phyloP scores from a whole-genome alignment of 2,113 vertebrate species.

The Lycocorax pyrrhopterus region DNA sequence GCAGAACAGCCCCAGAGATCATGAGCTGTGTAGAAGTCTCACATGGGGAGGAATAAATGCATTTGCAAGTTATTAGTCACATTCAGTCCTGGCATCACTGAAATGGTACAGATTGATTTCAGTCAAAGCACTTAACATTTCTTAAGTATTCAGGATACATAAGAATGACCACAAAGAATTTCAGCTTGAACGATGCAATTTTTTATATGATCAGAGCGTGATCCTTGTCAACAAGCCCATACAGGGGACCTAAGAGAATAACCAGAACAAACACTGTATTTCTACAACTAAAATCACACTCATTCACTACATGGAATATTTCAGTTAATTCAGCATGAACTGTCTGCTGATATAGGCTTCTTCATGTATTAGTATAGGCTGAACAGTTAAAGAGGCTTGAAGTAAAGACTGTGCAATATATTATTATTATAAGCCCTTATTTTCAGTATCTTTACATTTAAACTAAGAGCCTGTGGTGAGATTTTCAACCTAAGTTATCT shows the following conservation, averaged over 20 bases:
- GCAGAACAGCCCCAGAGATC: not conserved
- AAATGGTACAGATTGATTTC: not conserved
- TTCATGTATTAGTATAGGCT: not conserved
- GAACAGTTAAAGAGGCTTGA: not conserved
- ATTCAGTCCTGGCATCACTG: not conserved
- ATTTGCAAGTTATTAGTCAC: not conserved
- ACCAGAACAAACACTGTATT: not conserved
- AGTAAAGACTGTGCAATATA: not conserved
- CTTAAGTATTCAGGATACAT: not conserved
- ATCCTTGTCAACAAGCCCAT: not conserved
- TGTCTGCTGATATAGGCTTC: not conserved
- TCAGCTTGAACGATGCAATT: not conserved
- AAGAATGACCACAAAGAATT: not conserved
- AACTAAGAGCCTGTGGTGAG: not conserved
- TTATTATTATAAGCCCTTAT: not conserved
- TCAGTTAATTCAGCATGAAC: not conserved
- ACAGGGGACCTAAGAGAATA: not conserved
- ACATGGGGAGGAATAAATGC: not conserved
- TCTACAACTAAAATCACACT: not conserved
- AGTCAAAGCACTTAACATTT: not conserved
- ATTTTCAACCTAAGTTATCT: not conserved
- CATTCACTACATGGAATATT: not conserved
- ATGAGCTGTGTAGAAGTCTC: not conserved
- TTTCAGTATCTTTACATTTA: not conserved
- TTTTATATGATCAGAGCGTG: not conserved